phyloP scores from a whole-genome alignment of 2,797 vertebrate genomes.

The Muscicapa striata region DNA sequence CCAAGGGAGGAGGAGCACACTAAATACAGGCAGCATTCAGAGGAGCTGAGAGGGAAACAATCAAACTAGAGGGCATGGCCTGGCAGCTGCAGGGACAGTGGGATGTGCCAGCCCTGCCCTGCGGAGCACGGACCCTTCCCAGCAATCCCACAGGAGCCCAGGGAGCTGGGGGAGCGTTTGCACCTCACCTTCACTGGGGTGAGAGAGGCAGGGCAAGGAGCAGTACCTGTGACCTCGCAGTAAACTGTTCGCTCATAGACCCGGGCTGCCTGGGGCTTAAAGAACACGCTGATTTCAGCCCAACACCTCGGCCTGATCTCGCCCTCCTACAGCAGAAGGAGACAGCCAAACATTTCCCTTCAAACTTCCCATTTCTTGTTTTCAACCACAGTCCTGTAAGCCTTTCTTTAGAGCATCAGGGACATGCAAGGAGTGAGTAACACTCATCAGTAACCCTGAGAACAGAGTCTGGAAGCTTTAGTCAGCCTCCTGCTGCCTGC shows the following conservation, averaged over 20 bases:
- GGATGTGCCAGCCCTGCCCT: neutral
- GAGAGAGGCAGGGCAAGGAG: neutral
- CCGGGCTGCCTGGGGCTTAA: slow-evolving; percentile 83
- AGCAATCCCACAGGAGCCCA: neutral
- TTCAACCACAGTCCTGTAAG: neutral
- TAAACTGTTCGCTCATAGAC: slow-evolving; percentile 82
- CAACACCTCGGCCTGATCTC: slow-evolving; percentile 86
- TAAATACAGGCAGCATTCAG: neutral
- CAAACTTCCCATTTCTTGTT: neutral
- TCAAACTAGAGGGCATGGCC: neutral
- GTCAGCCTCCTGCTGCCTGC: neutral
- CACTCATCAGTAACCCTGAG: neutral
- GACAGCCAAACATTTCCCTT: slow-evolving; percentile 14
- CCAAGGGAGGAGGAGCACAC: neutral
- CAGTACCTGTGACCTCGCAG: slow-evolving; percentile 87
- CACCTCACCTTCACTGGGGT: rapidly evolving
- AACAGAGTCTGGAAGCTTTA: neutral
- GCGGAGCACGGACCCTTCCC: neutral
- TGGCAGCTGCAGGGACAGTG: neutral
- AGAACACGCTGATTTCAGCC: slow-evolving; percentile 79
- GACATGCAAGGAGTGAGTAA: neutral
- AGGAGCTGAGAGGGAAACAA: neutral
- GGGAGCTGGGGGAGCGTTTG: neutral
- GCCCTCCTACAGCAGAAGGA: slow-evolving; percentile 79
- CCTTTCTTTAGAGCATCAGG: neutral